phyloP scores from a whole-genome alignment of 1,140 invertebrate species.

The Eciton burchellii region DNA sequence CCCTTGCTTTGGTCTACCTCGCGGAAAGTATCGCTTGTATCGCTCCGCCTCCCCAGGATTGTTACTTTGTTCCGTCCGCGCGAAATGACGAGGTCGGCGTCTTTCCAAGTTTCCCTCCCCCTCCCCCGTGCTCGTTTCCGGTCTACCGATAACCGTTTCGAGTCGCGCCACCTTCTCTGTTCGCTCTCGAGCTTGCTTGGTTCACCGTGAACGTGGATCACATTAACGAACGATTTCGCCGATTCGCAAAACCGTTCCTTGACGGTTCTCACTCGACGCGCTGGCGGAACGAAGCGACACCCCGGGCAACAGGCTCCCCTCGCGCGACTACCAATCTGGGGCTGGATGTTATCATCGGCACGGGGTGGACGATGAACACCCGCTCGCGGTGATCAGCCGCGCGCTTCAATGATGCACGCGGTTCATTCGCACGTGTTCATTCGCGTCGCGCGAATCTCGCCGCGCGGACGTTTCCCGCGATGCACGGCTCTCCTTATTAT shows the following conservation, averaged over 20 bases:
- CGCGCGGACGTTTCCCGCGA: constrained; percentile 40
- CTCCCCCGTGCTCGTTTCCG: background rate
- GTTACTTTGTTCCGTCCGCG: constrained; percentile 23
- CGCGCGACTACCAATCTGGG: constrained; percentile 65
- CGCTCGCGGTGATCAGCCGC: constrained; percentile 62
- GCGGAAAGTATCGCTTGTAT: constrained; percentile 8
- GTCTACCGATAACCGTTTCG: no score
- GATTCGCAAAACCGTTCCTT: no score
- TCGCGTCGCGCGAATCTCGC: constrained; percentile 19
- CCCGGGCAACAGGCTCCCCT: constrained; percentile 30
- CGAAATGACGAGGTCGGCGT: constrained; percentile 12
- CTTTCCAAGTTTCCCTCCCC: background rate
- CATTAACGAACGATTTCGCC: no score
- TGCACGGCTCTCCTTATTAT: constrained; percentile 10
- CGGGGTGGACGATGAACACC: constrained; percentile 8
- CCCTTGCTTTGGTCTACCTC: constrained; percentile 52
- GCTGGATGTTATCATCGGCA: constrained; percentile 36
- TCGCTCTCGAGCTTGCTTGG: no score
- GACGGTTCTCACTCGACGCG: no score
- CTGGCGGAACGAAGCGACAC: constrained; percentile 32
- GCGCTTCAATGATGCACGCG: constrained; percentile 30
- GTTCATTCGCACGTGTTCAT: constrained; percentile 24
- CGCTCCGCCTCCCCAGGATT: background rate
- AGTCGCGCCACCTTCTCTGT: no score
- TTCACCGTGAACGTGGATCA: no score